A percentile compares a stretch with the other conserved stretches of the same genome.
Conservation (phyloP, 2,888 invertebrate species). For the Cheilosia vernalis region DNA sequence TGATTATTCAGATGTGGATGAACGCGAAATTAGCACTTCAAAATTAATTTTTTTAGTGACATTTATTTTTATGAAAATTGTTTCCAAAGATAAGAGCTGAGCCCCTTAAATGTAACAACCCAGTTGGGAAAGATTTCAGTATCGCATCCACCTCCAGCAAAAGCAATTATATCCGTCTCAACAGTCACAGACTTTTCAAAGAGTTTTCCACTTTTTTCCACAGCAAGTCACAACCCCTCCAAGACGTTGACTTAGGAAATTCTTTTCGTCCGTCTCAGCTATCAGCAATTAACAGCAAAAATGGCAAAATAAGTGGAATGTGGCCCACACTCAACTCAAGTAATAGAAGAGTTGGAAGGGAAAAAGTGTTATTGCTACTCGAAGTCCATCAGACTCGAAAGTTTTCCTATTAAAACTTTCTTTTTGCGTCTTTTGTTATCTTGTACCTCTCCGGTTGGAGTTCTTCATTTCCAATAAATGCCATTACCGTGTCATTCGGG, state of each 20-base stretch:
- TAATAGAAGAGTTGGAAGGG: slow-evolving; percentile 29
- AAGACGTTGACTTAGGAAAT: slow-evolving; percentile 22
- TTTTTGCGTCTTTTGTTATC: slow-evolving; percentile 57
- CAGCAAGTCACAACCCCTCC: slow-evolving; percentile 4
- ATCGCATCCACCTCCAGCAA: neutral
- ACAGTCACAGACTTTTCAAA: neutral
- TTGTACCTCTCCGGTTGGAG: slow-evolving; percentile 18
- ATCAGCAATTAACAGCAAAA: slow-evolving; percentile 40
- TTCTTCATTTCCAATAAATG: slow-evolving; percentile 68
- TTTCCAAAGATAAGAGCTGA: too few relatives aligned
- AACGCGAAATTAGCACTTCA: too few relatives aligned
- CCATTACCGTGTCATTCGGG: slow-evolving; percentile 58
- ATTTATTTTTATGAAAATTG: neutral
- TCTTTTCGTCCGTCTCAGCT: slow-evolving; percentile 32
- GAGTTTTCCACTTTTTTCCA: neutral
- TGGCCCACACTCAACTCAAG: slow-evolving; percentile 12
- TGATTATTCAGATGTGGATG: too few relatives aligned
- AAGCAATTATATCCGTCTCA: neutral
- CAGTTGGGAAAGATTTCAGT: too few relatives aligned
- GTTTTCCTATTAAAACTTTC: slow-evolving; percentile 70
- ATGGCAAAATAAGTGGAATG: slow-evolving; percentile 40
- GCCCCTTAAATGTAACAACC: neutral
- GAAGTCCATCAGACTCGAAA: slow-evolving; percentile 68
- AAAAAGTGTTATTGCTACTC: slow-evolving; percentile 58
- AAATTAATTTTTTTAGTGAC: neutral